A percentile compares a stretch with the other conserved stretches of the same genome.
Conservation (phyloP, 2,797 vertebrate genomes). For the Pterois miles region DNA sequence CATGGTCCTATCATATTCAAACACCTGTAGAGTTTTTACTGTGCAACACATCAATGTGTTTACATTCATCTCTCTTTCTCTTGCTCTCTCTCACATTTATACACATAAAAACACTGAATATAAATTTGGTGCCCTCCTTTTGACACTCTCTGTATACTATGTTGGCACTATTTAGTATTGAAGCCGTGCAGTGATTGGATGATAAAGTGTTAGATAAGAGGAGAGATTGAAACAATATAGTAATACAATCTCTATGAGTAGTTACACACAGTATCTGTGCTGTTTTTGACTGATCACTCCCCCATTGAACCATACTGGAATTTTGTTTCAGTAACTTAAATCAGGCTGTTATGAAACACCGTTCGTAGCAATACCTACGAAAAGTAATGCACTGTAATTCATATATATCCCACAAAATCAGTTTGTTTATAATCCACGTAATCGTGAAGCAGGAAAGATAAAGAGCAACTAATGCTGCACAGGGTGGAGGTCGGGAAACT, state of each 20-base stretch:
- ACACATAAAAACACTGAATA: not conserved
- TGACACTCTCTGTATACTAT: not conserved
- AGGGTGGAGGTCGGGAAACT: not conserved
- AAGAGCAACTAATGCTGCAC: no score
- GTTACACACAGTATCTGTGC: not conserved
- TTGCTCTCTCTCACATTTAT: slow-evolving; percentile 5
- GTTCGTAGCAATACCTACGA: not conserved
- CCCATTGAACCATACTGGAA: not conserved
- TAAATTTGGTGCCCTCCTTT: not conserved
- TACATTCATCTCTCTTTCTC: not conserved
- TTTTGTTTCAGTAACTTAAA: not conserved
- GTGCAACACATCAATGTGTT: not conserved
- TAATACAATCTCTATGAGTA: not conserved
- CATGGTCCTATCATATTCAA: slow-evolving; percentile 8
- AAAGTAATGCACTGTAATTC: not conserved
- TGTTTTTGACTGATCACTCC: not conserved
- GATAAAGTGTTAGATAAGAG: not conserved
- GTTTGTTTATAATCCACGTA: fast-evolving
- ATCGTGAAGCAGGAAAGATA: no score
- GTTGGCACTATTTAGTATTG: not conserved
- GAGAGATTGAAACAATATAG: not conserved
- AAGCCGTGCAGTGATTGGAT: not conserved
- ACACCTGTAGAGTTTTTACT: slow-evolving; percentile 9
- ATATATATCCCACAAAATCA: not conserved
- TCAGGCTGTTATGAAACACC: not conserved